Percentiles rank a stretch among this genome's conserved stretches.
Conservation (phyloP, 2,113 vertebrate genomes). For the Canis aureus region DNA sequence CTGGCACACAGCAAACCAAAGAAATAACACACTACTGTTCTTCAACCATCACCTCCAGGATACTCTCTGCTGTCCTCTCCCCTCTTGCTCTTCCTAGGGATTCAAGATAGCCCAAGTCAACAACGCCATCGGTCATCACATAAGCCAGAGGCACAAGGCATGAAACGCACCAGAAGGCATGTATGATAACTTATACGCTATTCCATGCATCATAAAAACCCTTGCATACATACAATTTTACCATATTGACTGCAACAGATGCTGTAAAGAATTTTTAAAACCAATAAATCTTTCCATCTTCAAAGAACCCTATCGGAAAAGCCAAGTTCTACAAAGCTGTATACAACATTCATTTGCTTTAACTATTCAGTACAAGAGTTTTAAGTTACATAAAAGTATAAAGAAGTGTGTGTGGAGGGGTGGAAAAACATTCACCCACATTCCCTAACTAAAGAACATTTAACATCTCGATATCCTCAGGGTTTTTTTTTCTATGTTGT, state of each 20-base stretch:
- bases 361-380: not conserved
- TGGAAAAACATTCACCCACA: too few species aligned
- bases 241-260: not conserved
- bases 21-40: fast-evolving
- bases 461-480: too few species aligned
- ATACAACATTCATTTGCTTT: not conserved
- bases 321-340: not conserved
- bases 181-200: fast-evolving
- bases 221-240: not conserved
- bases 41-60: fast-evolving
- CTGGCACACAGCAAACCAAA: not conserved
- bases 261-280: not conserved
- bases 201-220: not conserved
- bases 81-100: not conserved
- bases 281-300: not conserved
- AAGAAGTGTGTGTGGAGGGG: not conserved
- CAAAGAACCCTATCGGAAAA: not conserved
- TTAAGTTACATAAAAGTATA: not conserved
- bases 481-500: not conserved
- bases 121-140: not conserved
- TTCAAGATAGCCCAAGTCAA: not conserved
- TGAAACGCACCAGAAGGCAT: not conserved
- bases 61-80: fast-evolving
- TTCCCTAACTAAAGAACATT: not conserved
- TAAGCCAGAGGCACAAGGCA: not conserved